These are phyloP conservation scores for Buphagus erythrorhynchus DNA, from an alignment of 2,797 vertebrate genomes.

Conservation along the genomic window DNA sequence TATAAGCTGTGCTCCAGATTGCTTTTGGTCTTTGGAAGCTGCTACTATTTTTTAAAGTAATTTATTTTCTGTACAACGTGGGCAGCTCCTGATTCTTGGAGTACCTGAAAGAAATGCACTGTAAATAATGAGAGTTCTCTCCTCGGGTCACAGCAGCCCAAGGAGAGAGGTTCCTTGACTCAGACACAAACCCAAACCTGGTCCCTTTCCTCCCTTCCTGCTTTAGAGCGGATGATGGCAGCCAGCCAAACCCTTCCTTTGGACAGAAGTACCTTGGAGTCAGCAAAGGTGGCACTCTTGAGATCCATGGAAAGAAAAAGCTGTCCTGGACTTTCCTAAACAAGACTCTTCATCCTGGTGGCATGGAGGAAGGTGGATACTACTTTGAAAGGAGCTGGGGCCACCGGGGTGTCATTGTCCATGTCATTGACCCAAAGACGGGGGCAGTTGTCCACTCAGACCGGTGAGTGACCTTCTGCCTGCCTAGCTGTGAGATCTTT, in stretches of 20 bases:
- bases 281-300: constrained; percentile 85
- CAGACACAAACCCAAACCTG: background rate
- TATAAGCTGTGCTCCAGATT: background rate
- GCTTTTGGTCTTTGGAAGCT: background rate
- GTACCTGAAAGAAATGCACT: background rate
- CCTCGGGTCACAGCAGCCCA: background rate
- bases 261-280: constrained; percentile 92
- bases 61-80: background rate
- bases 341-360: constrained; percentile 88
- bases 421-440: constrained; percentile 85
- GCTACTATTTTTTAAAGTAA: background rate
- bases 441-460: constrained; percentile 87
- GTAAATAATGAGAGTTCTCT: background rate
- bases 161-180: background rate
- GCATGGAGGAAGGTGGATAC: constrained; percentile 88
- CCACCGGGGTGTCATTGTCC: constrained; percentile 91
- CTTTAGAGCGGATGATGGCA: constrained; percentile 84
- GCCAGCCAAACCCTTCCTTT: constrained; percentile 85
- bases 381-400: constrained; percentile 93
- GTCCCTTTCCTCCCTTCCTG: background rate
- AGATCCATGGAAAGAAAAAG: constrained; percentile 89
- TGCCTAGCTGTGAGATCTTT: background rate
- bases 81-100: background rate
- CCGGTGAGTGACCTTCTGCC: constrained; percentile 72
- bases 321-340: constrained; percentile 94